These are phyloP conservation scores for Xenops minutus DNA, from an alignment of 2,797 vertebrate genomes.

Conservation along the genomic window DNA sequence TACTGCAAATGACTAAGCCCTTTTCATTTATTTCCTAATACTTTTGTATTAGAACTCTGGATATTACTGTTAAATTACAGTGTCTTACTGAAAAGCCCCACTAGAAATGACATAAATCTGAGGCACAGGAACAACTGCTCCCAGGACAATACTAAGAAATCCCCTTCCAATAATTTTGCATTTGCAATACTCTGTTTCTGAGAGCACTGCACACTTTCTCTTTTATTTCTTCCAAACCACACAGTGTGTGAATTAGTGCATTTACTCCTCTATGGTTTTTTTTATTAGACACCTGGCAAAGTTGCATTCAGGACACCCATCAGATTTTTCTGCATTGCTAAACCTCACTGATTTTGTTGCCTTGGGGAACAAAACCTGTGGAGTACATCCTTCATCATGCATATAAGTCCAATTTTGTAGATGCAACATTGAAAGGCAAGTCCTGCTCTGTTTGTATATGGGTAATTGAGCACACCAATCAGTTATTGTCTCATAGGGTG, in stretches of 20 bases:
- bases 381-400: neutral
- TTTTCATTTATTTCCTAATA: conserved; percentile 37
- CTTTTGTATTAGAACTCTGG: neutral
- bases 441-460: neutral
- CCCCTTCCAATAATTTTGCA: neutral
- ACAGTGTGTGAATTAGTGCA: neutral
- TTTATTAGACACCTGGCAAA: neutral
- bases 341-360: neutral
- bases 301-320: neutral
- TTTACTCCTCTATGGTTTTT: neutral
- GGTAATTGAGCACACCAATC: neutral
- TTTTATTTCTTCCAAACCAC: neutral
- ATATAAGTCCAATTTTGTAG: neutral
- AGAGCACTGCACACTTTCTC: neutral
- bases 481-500: neutral
- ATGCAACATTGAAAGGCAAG: neutral
- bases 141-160: conserved; percentile 6
- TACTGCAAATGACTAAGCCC: neutral
- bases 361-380: neutral
- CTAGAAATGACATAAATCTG: conserved; percentile 4
- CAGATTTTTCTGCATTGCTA: neutral
- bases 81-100: neutral
- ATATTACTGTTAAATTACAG: conserved; percentile 21
- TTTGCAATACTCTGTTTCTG: neutral
- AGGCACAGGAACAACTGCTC: neutral